Base-by-base conservation (phyloP, 2,888 invertebrate species). In the Allolobophora icterica region DNA sequence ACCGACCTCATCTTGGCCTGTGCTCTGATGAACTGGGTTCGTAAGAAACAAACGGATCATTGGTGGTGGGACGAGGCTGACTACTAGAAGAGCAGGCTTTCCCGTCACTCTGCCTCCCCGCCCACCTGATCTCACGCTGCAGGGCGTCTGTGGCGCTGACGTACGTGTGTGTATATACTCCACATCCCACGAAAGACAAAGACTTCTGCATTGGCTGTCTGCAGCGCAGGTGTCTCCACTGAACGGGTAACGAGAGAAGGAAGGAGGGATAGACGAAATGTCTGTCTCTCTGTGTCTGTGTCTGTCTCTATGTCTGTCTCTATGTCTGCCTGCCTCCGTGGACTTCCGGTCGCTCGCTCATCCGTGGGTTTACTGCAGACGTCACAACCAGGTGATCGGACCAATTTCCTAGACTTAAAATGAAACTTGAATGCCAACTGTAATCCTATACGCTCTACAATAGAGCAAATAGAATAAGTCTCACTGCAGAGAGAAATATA, bases 21-120 rank as follows among this genome's bases (percentile, higher is more conserved):
- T 38, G 90, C 90, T 42, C 90, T 58, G 19, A 90, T 90, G 90
- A 90, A 71, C 71, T 90, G 90, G 90, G 71, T 90, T 45, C 90
- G 90, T 33, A 90, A 90, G 90, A 90, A 90, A 90, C 52, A 38
- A 17, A 90, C 90, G n/a, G 90, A 90, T 35, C 58, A 90, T 35
- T 90, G 90, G 90, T 90, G 87, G 87, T 87, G 87, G 87, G 87
- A 87, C 35, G 87, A 87, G 87, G n/a, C 87, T 21, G 87, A 87
- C 87, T 87, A 87, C 38, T 87, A 87, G 87, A 30, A 21, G 38
- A 38, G 52, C 42, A 42, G 35, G 38, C 87, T 34, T 3, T 87
- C 34, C 34, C 24, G 35, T 35, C 87, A 34, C 35, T 33, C 87
- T 38, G 38, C 34, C 87, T 38, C 30, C 17, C 5, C 21, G 13